Evolutionary conservation across 2,113 vertebrate genomes (phyloP), one percentile per base, ranked within the genome.

Genomic region (Nanorana parkeri): DNA sequence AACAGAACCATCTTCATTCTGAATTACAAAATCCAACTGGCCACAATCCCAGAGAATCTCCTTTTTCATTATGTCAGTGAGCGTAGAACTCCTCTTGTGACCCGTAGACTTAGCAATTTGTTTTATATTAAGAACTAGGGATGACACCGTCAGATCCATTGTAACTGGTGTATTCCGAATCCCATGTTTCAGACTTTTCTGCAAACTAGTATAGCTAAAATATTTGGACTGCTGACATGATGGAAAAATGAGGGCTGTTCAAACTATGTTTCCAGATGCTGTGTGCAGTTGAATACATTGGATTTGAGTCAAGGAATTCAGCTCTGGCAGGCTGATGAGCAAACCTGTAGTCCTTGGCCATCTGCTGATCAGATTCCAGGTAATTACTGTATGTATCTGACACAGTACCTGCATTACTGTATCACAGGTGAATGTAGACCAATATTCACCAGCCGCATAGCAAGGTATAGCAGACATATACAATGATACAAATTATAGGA

Each of bases 271-370:
- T 71, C 28, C 68, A 52, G 23, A 52, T 71, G 41, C 68, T 17
- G 55, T 26, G 51, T 73, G 28, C 69, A 73, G 24, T 15, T 23
- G 32, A 55, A 55, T 73, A 73, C 56, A 73, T 55, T 73, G 51
- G 52, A 73, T 55, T 73, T 21, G 69, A 26, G 51, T 73, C 47
- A 73, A 73, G 69, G 69, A 73, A 73, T 73, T 55, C 23, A 55
- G 51, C 32, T 17, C 51, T 73, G 10, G 69, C 51, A 17, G 69
- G 21, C 21, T 24, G 69, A 52, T 73, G 21, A 56, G n/a, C 21
- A 19, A 55, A 73, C 15, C 69, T 19, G 69, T 26, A 54, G 69
- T 56, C 47, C 24, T 19, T 73, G 26, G 51, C 52, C 51, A 73
- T 23, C 47, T 73, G 24, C 55, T 73, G 52, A 29, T 73, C 21